Conservation (phyloP, 2,888 invertebrate species). For the Girardia tigrina region DNA sequence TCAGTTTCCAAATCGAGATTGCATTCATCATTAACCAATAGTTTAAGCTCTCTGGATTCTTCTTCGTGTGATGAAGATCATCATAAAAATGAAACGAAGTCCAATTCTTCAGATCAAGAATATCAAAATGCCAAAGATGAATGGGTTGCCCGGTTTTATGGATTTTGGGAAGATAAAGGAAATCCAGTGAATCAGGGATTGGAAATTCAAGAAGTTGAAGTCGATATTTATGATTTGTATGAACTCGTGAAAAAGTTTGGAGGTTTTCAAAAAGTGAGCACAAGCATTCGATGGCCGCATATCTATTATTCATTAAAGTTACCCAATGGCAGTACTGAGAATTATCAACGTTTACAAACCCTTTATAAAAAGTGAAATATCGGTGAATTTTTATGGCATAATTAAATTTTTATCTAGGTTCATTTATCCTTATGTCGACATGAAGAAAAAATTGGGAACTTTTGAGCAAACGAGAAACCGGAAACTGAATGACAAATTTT, state of each 20-base stretch:
- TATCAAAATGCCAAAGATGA: constrained; percentile 13
- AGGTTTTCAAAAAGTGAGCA: not conserved
- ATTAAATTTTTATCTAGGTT: not conserved
- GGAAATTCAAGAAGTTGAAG: not conserved
- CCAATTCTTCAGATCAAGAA: not conserved
- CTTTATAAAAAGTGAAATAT: constrained; percentile 17
- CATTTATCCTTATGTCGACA: not conserved
- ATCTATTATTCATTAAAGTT: not conserved
- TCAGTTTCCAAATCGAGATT: not conserved
- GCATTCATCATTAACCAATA: not conserved
- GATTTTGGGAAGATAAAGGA: constrained; percentile 2
- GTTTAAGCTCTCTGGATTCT: not conserved
- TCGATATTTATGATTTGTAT: constrained; percentile 12
- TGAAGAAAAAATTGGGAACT: not conserved
- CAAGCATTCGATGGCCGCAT: not conserved
- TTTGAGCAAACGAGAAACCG: not conserved
- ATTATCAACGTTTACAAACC: not conserved
- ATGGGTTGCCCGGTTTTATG: not conserved
- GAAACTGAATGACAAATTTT: not conserved
- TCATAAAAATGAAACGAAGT: not conserved
- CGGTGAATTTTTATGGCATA: not conserved
- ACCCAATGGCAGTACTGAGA: not conserved
- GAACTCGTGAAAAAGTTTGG: constrained; percentile 14
- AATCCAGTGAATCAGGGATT: not conserved
- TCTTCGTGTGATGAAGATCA: constrained; percentile 3